Evolutionary conservation across 2,888 invertebrate species (phyloP), one percentile per base, ranked within the genome.

Genomic region (Abrostola tripartita): DNA sequence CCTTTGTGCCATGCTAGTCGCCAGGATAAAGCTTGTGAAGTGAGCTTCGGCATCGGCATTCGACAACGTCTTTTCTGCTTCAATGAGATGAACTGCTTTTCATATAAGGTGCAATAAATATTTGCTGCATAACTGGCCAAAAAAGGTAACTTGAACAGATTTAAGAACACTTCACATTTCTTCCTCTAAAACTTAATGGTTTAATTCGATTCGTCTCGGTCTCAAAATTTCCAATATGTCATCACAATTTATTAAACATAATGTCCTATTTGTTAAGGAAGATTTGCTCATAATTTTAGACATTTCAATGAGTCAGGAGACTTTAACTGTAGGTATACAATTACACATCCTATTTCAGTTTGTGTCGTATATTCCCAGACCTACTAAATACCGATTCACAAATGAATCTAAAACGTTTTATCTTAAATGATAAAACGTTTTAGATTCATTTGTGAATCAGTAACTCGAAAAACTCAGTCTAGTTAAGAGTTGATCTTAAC

Each of bases 401-500:
- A 24, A 24, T 24, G 24, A 24, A 24, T 1, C 24, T 24, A 24
- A 24, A 24, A 24, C 1, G 24, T 24, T 24, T 24, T 24, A 24
- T 52, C 58, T 58, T 55, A 42, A 55, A n/a, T n/a, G n/a, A n/a
- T n/a, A n/a, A n/a, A n/a, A n/a, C n/a, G n/a, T n/a, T n/a, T n/a
- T n/a, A n/a, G n/a, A n/a, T n/a, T n/a, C n/a, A n/a, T n/a, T n/a
- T n/a, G n/a, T n/a, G n/a, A n/a, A n/a, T n/a, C n/a, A n/a, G n/a
- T n/a, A n/a, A 64, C 37, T 51, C 36, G 42, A n/a, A 36, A 65
- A 62, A 52, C 59, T 53, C 35, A 37, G 41, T 36, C n/a, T 5
- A 52, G 61, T 51, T 36, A 58, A 68, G 52, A 65, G 65, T 61
- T 65, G 50, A 58, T 37, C 5, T 11, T 57, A 74, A 56, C 47